Evolutionary conservation across 1,140 invertebrate genomes (phyloP).

Genomic region (Phocides pigmalion): DNA sequence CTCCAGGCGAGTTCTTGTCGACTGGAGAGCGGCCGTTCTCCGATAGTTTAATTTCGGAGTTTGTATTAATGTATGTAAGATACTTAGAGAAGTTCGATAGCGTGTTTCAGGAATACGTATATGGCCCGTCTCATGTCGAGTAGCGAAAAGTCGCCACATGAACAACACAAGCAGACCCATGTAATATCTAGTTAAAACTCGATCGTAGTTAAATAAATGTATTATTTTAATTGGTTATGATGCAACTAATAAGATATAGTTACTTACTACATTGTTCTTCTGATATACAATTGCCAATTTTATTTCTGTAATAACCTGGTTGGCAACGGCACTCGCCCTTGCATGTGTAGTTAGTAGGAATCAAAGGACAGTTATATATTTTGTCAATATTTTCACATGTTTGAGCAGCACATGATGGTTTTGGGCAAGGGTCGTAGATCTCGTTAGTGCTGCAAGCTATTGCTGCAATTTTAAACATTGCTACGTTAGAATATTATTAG

Average conservation of each 20-base stretch:
- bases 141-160: too few species aligned
- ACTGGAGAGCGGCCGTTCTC: too few species aligned
- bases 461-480: not conserved
- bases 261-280: constrained; percentile 44
- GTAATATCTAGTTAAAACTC: too few species aligned
- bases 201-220: too few species aligned
- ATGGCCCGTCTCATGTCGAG: too few species aligned
- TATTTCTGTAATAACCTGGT: constrained; percentile 41
- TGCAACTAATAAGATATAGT: not conserved
- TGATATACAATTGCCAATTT: constrained; percentile 41
- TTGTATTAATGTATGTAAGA: too few species aligned
- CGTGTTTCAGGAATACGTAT: too few species aligned
- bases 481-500: not conserved
- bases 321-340: constrained; percentile 36
- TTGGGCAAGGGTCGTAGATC: constrained; percentile 34
- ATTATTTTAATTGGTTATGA: too few species aligned
- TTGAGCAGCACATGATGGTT: constrained; percentile 31
- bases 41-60: too few species aligned
- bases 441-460: constrained; percentile 26
- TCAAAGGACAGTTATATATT: constrained; percentile 23
- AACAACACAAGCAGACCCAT: too few species aligned
- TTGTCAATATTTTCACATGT: constrained; percentile 38
- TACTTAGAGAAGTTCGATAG: too few species aligned
- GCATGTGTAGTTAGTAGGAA: not conserved
- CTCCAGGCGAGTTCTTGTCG: too few species aligned